Evolutionary conservation across 2,113 vertebrate species (phyloP).

Genomic region (Perca fluviatilis): DNA sequence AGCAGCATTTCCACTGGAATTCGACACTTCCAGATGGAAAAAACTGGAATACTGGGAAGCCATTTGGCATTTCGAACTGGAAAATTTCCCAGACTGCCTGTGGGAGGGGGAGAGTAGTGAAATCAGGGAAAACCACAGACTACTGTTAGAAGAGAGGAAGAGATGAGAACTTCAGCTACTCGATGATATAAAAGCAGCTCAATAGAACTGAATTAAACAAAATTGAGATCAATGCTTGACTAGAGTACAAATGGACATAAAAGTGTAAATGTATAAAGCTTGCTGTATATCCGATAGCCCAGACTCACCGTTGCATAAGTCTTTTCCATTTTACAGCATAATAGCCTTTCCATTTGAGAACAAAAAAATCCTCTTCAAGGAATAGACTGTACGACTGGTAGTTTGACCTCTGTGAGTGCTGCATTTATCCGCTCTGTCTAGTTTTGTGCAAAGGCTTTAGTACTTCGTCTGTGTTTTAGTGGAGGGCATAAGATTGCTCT

Average conservation of each 20-base stretch:
- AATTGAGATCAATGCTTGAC: conserved; percentile 36
- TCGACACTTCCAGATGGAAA: conserved; percentile 59
- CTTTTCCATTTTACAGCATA: conserved; percentile 35
- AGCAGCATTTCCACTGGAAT: conserved; percentile 62
- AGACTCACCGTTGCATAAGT: conserved; percentile 27
- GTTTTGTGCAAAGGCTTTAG: conserved; percentile 8
- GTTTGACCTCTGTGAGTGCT: conserved; percentile 45
- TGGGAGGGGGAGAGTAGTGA: conserved; percentile 8
- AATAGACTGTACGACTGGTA: conserved; percentile 24
- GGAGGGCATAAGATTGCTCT: conserved; percentile 33
- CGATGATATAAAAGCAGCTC: background rate
- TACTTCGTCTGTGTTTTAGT: conserved; percentile 20
- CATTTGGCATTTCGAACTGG: conserved; percentile 73
- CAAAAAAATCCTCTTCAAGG: conserved; percentile 5
- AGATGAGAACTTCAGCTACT: background rate
- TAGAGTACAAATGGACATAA: conserved; percentile 22
- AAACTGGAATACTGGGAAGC: conserved; percentile 69
- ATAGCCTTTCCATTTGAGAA: conserved; percentile 33
- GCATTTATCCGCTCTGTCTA: conserved; percentile 42
- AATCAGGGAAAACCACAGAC: conserved; percentile 52
- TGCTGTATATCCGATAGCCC: conserved; percentile 10
- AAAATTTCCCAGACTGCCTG: conserved; percentile 65
- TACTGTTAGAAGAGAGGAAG: conserved; percentile 28
- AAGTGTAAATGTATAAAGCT: conserved; percentile 8
- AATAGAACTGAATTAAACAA: conserved; percentile 34